Percentiles rank a stretch among this genome's conserved stretches.
Evolutionary conservation across 2,888 invertebrate genomes (phyloP).

Genomic region (Macrophya alboannulata): DNA sequence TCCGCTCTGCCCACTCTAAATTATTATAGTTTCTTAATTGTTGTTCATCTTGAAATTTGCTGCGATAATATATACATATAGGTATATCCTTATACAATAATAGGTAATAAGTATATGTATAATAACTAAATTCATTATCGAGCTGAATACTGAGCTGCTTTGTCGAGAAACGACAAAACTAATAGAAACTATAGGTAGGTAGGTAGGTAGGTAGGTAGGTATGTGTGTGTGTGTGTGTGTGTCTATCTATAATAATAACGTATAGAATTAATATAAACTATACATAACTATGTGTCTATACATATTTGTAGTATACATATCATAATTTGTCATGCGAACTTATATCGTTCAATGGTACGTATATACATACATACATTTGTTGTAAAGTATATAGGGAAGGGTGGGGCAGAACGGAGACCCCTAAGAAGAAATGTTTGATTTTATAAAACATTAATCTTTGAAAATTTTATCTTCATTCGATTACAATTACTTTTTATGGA

Average conservation of each 20-base stretch:
- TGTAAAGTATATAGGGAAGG: not conserved
- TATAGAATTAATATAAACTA: not conserved
- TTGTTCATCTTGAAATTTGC: too few species aligned
- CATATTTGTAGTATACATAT: not conserved
- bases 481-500: too few species aligned
- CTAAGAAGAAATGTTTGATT: too few species aligned
- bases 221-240: not conserved
- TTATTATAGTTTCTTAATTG: too few species aligned
- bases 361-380: not conserved
- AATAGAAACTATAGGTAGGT: not conserved
- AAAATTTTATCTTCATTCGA: too few species aligned
- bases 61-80: too few species aligned
- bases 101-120: not conserved
- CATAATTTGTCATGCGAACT: not conserved
- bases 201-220: not conserved
- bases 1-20: not conserved
- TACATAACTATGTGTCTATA: constrained; percentile 3
- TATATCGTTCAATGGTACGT: not conserved
- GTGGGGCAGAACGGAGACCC: too few species aligned
- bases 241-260: not conserved
- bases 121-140: not conserved
- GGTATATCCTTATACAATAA: too few species aligned
- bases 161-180: not conserved
- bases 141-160: constrained; percentile 16
- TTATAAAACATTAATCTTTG: too few species aligned